These are phyloP conservation scores for Chinchilla lanigera DNA, from an alignment of 2,113 vertebrate species.

Conservation along the genomic window DNA sequence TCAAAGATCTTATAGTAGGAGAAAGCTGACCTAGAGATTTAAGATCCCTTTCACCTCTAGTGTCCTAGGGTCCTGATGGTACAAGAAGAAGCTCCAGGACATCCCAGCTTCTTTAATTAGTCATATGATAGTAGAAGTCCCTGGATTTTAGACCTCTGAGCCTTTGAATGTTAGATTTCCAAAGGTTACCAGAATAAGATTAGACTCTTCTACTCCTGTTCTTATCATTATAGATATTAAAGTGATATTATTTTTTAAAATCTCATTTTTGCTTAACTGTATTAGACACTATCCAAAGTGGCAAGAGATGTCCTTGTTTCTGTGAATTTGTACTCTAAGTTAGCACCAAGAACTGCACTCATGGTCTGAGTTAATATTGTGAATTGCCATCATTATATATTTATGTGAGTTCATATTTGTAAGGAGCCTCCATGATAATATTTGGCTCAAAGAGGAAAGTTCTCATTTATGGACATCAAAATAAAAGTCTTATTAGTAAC, in stretches of 20 bases:
- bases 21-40: background rate
- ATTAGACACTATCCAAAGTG: background rate
- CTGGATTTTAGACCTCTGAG: background rate
- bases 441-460: slow-evolving; percentile 8
- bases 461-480: background rate
- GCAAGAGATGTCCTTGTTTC: background rate
- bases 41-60: background rate
- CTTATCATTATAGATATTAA: background rate
- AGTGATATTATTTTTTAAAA: background rate
- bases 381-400: background rate
- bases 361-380: background rate
- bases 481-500: background rate
- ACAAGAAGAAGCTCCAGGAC: background rate
- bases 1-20: background rate
- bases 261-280: background rate
- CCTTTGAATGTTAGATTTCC: slow-evolving; percentile 55
- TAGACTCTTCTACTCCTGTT: background rate
- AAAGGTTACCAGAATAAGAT: background rate
- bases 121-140: background rate
- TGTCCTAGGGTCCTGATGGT: background rate
- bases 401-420: slow-evolving; percentile 18
- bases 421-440: background rate
- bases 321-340: background rate
- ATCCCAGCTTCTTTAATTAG: slow-evolving; percentile 35
- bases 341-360: background rate